Evolutionary conservation across 2,113 vertebrate species (phyloP).

Genomic region (Microtus ochrogaster): DNA sequence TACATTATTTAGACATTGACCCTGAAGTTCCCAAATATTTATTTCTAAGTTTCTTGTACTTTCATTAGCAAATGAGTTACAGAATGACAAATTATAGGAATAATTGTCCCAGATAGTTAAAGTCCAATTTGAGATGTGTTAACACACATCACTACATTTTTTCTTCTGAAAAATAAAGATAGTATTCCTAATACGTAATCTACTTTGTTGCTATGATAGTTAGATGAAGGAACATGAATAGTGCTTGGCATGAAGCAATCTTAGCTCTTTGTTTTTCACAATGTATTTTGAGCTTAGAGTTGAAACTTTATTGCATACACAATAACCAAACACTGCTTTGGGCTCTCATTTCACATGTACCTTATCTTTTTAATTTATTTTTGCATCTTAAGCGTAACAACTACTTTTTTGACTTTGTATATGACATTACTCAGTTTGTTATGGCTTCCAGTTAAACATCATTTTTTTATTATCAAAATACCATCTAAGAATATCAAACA

Average conservation of each 20-base stretch:
- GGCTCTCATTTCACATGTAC: background rate
- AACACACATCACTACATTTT: background rate
- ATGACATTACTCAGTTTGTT: background rate
- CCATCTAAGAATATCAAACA: background rate
- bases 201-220: background rate
- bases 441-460: constrained; percentile 22
- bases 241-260: background rate
- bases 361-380: constrained; percentile 53
- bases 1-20: background rate
- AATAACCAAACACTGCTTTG: background rate
- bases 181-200: background rate
- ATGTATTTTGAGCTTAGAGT: background rate
- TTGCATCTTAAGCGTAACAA: constrained; percentile 22
- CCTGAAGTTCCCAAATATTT: constrained; percentile 3
- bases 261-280: background rate
- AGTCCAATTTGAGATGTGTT: background rate
- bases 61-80: background rate
- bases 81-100: constrained; percentile 5
- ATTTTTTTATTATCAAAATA: background rate
- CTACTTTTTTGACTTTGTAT: background rate
- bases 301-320: background rate
- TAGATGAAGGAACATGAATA: background rate
- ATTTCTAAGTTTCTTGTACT: background rate
- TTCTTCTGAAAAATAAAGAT: background rate
- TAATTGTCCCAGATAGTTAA: background rate